Evolutionary conservation across 2,113 vertebrate species (phyloP), one percentile per base, ranked within the genome.

Genomic region (Taxidea taxus): DNA sequence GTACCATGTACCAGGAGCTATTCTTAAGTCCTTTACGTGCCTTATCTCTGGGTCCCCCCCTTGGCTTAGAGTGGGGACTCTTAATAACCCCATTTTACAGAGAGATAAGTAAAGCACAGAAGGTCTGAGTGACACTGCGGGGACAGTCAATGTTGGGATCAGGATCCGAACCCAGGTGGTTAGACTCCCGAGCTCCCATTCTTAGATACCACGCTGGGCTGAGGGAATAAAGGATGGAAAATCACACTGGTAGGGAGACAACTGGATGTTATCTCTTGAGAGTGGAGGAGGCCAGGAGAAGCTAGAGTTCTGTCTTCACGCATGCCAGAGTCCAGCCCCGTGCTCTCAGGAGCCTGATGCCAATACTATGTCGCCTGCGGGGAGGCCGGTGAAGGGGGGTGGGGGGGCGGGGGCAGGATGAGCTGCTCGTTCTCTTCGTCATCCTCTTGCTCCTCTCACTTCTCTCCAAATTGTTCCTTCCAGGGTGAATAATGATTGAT

Each of bases 331-430:
- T 29, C 23, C 7, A 13, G 58, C 23, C 11, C 23, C 58, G 21
- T 21, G 47, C 4, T 75, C 47, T 51, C 13, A 12, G 34, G 66
- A 54, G 6, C 34, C 16, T 5, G 37, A 21, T 2, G 80, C n/a
- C 31, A 18, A 4, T 6, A 16, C 13, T 11, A 0, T 16, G 39
- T 44, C 0, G 0, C 23, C 25, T 11, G 20, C 2, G 6, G 49
- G 54, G 75, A 10, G 31, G 37, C 14, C 0, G 14, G 56, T 12
- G 7, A 6, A 25, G 3, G 14, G 23, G 27, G 2, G 1, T 2
- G 34, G 6, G 31, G 34, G 20, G 31, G 14, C 9, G 23, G 25
- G 34, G n/a, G 4, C 2, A 1, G 21, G 14, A 29, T 2, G 5
- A 8, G 4, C 31, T 21, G 37, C 5, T 72, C 37, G 37, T 84